A percentile compares a stretch with the other conserved stretches of the same genome.
phyloP scores from a whole-genome alignment of 2,113 vertebrate species.

The Polyodon spathula region DNA sequence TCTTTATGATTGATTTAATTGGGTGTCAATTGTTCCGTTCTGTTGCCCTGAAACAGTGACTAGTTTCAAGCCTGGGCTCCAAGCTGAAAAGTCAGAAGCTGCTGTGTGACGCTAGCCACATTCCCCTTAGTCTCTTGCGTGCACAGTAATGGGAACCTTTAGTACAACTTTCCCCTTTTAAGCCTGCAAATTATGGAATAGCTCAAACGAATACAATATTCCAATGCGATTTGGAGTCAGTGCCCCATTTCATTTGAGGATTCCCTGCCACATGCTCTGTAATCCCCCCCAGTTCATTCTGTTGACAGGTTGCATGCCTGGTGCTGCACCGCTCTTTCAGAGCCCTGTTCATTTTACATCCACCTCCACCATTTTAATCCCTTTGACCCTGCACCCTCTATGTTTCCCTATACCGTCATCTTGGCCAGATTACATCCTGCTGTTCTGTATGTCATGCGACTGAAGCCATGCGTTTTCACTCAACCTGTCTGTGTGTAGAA shows the following conservation, averaged over 20 bases:
- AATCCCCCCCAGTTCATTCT: conserved; percentile 54
- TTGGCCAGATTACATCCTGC: conserved; percentile 57
- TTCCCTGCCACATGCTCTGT: conserved; percentile 49
- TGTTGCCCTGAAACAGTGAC: too few species aligned
- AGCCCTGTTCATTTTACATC: conserved; percentile 46
- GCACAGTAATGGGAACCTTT: conserved; percentile 10
- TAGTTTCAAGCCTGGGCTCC: too few species aligned
- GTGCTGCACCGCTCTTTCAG: conserved; percentile 46
- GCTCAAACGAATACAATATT: conserved; percentile 48
- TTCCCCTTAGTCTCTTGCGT: conserved; percentile 1
- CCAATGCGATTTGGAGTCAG: conserved; percentile 53
- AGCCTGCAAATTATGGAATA: conserved; percentile 37
- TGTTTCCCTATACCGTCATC: conserved; percentile 61
- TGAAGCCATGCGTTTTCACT: neutral
- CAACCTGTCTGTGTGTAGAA: conserved; percentile 11
- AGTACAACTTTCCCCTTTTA: conserved; percentile 8
- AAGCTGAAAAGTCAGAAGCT: too few species aligned
- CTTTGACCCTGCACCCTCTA: conserved; percentile 56
- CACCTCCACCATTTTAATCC: conserved; percentile 65
- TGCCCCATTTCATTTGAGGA: conserved; percentile 29
- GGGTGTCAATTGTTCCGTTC: too few species aligned
- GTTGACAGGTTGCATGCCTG: conserved; percentile 52
- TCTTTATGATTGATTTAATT: too few species aligned
- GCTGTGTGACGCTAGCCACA: conserved; percentile 5
- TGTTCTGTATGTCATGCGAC: conserved; percentile 31